Conservation (phyloP, 1,140 invertebrate genomes). For the Drosophila sturtevanti region DNA sequence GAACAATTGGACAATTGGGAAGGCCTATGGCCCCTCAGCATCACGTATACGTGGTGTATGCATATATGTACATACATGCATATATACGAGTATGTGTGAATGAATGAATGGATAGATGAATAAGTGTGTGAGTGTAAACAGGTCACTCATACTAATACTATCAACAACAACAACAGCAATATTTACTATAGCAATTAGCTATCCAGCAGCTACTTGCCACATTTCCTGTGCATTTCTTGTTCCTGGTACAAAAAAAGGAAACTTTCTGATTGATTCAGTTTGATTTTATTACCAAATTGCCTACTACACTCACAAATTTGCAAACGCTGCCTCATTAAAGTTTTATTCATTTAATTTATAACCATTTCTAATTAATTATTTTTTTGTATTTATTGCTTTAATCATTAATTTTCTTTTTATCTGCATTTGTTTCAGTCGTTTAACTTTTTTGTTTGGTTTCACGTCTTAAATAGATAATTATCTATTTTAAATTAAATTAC, state of each 20-base stretch:
- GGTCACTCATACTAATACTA: slow-evolving; percentile 20
- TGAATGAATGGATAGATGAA: slow-evolving; percentile 10
- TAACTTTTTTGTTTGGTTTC: too few species aligned
- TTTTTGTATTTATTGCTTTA: not conserved
- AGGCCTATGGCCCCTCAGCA: not conserved
- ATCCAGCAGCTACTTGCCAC: slow-evolving; percentile 28
- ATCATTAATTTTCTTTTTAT: too few species aligned
- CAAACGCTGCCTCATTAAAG: too few species aligned
- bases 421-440: too few species aligned
- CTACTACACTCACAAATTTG: too few species aligned
- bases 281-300: too few species aligned
- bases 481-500: too few species aligned
- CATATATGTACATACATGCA: not conserved
- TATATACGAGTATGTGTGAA: slow-evolving; percentile 3
- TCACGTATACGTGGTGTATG: slow-evolving; percentile 12
- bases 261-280: not conserved
- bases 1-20: slow-evolving; percentile 8
- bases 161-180: not conserved
- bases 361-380: too few species aligned
- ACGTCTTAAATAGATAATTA: too few species aligned
- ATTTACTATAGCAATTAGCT: slow-evolving; percentile 3
- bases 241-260: slow-evolving; percentile 13
- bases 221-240: slow-evolving; percentile 30
- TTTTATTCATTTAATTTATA: too few species aligned
- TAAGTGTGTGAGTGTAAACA: slow-evolving; percentile 27